Evolutionary conservation across 2,888 invertebrate species (phyloP).

Genomic region (Keiferia lycopersicella): DNA sequence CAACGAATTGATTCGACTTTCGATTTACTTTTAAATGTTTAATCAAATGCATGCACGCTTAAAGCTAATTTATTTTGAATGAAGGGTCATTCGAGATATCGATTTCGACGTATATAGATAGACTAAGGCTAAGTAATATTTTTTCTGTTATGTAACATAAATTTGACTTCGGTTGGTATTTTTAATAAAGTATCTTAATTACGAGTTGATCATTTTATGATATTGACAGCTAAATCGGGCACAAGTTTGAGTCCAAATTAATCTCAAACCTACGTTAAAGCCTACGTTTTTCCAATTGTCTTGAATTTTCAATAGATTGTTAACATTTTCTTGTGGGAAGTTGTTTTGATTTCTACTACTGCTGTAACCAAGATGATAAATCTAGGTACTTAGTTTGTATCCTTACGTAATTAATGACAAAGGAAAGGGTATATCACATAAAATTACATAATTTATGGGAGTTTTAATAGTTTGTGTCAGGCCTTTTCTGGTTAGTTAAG

Average conservation of each 20-base stretch:
- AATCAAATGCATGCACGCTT: slow-evolving; percentile 17
- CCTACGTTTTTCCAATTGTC: slow-evolving; percentile 13
- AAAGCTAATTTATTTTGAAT: not conserved
- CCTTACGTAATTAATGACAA: too few species aligned
- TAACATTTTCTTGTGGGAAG: not conserved
- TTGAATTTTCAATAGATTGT: slow-evolving; percentile 4
- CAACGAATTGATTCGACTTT: slow-evolving; percentile 17
- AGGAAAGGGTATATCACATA: too few species aligned
- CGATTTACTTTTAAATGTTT: slow-evolving; percentile 24
- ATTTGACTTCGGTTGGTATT: not conserved
- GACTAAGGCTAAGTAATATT: not conserved
- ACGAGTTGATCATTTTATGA: too few species aligned
- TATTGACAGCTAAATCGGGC: not conserved
- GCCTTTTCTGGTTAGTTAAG: slow-evolving; percentile 1
- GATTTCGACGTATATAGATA: not conserved
- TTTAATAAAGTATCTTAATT: too few species aligned
- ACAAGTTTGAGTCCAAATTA: slow-evolving; percentile 12
- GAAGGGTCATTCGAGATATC: not conserved
- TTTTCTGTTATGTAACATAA: not conserved
- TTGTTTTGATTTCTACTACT: not conserved
- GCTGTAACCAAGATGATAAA: not conserved
- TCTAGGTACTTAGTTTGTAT: too few species aligned
- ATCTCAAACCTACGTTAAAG: slow-evolving; percentile 7
- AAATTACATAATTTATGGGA: too few species aligned
- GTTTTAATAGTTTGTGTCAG: not conserved